Conservation (phyloP, 2,113 vertebrate genomes). For the Macrotus californicus region DNA sequence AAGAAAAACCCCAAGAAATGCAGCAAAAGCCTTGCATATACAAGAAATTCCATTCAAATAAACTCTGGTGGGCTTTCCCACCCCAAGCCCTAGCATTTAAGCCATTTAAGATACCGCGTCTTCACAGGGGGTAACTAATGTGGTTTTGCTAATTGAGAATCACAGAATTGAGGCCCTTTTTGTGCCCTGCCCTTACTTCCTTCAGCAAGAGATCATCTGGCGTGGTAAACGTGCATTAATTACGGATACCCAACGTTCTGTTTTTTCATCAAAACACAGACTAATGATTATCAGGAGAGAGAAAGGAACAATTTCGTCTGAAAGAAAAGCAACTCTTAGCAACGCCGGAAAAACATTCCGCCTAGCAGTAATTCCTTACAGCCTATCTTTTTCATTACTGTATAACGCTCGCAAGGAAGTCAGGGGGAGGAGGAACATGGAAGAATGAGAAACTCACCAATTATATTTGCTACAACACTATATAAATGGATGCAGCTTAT, state of each 20-base stretch:
- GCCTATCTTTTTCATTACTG: conserved; percentile 49
- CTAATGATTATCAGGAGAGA: conserved; percentile 35
- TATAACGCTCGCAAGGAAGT: conserved; percentile 48
- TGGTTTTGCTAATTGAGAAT: conserved; percentile 1
- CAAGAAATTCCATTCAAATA: neutral
- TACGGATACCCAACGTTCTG: conserved; percentile 58
- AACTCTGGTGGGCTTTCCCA: neutral
- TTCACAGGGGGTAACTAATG: neutral
- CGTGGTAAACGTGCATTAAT: conserved; percentile 56
- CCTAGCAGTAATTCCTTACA: conserved; percentile 53
- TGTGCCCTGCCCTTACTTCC: conserved; percentile 7
- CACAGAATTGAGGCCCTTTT: neutral
- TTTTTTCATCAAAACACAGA: conserved; percentile 60
- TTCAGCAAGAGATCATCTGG: conserved; percentile 40
- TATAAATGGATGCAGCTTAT: conserved; percentile 17
- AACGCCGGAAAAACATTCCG: conserved; percentile 31
- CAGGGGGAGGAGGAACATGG: conserved; percentile 55
- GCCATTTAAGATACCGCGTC: neutral
- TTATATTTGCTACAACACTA: conserved; percentile 29
- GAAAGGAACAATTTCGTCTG: conserved; percentile 24
- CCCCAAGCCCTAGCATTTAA: neutral
- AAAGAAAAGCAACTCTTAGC: conserved; percentile 63
- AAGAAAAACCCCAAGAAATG: neutral
- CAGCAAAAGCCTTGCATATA: neutral
- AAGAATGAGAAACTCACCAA: conserved; percentile 45